Percentiles rank a stretch among this genome's conserved stretches.
Conservation (phyloP, 2,797 vertebrate species). For the Periparus ater region DNA sequence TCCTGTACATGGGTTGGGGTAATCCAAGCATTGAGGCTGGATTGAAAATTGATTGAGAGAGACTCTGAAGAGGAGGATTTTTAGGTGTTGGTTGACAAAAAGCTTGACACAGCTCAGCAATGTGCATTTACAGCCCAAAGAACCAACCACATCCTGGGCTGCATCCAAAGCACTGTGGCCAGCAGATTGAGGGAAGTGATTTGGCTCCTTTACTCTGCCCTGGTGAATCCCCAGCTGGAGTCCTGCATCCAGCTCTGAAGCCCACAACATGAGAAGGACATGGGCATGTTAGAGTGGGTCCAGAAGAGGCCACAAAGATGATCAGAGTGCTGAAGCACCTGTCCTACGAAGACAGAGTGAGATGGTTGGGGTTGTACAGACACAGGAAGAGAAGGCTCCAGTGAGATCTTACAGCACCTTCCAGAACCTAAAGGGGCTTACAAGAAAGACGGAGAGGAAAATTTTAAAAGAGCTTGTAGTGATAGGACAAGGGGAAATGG, state of each 20-base stretch:
- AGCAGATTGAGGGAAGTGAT: background rate
- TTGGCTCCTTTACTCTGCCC: background rate
- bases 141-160: background rate
- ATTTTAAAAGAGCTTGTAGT: background rate
- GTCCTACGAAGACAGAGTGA: background rate
- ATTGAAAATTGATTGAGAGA: background rate
- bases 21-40: no score
- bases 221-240: background rate
- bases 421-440: background rate
- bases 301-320: background rate
- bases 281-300: background rate
- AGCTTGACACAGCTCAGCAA: rapidly evolving
- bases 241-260: background rate
- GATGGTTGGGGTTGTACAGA: background rate
- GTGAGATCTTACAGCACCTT: background rate
- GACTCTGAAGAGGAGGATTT: background rate
- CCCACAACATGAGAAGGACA: background rate
- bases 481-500: background rate
- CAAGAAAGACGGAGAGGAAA: background rate
- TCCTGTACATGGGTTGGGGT: background rate
- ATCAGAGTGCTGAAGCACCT: background rate
- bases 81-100: background rate
- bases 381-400: background rate
- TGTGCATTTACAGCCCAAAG: rapidly evolving
- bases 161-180: background rate